These are phyloP conservation scores for Romanogobio albipinnatus DNA, from an alignment of 2,113 vertebrate genomes.

Conservation along the genomic window DNA sequence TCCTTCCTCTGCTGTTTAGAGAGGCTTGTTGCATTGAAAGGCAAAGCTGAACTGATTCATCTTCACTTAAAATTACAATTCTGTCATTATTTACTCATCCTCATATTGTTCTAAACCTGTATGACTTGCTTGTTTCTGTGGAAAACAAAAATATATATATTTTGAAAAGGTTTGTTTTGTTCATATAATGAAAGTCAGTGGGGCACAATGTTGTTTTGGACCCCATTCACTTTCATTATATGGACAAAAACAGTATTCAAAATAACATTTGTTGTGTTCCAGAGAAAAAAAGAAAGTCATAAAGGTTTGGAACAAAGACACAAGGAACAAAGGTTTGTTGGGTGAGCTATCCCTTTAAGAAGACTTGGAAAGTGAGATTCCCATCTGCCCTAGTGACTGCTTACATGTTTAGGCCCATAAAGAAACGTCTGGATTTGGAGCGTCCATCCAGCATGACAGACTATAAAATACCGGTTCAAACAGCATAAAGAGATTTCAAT, in stretches of 20 bases:
- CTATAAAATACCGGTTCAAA: constrained; percentile 44
- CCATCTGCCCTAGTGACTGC: background rate
- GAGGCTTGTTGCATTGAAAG: constrained; percentile 29
- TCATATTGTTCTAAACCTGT: background rate
- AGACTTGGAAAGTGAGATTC: background rate
- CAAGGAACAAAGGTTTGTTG: background rate
- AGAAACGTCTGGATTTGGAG: constrained; percentile 11
- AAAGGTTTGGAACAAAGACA: background rate
- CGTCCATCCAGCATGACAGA: background rate
- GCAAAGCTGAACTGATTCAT: background rate
- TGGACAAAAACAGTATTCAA: no score
- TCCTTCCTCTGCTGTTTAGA: constrained; percentile 53
- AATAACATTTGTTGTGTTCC: background rate
- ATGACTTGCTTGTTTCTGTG: background rate
- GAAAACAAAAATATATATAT: no score
- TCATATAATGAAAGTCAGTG: background rate
- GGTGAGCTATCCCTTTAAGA: constrained; percentile 14
- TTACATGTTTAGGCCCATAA: background rate
- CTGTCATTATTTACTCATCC: no score
- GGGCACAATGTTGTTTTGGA: background rate
- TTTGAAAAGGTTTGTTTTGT: background rate
- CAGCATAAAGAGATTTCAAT: constrained; percentile 44
- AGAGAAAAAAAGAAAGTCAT: background rate
- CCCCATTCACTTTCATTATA: background rate
- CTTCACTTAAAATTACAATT: background rate